Conservation (phyloP, 37 sponge, comb jelly and placozoan genomes). For the Haliclona indistincta region DNA sequence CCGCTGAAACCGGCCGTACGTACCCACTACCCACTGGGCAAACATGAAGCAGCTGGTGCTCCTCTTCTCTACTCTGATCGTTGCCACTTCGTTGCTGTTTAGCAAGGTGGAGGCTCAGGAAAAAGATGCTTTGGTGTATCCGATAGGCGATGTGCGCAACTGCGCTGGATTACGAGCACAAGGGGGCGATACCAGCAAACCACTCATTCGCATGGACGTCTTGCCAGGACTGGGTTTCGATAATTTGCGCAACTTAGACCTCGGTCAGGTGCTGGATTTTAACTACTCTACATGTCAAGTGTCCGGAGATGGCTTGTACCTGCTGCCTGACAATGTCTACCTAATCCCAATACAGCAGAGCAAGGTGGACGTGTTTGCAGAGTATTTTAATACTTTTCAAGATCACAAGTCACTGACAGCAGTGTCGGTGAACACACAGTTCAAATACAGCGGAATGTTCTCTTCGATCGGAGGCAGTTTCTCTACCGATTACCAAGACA, state of each 20-base stretch:
- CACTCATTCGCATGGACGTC: conserved; percentile 63
- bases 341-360: conserved; percentile 59
- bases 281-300: conserved; percentile 61
- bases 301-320: conserved; percentile 66
- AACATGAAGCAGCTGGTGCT: too few species aligned
- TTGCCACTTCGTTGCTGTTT: too few species aligned
- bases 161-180: conserved; percentile 34
- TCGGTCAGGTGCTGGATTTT: conserved; percentile 46
- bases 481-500: conserved; percentile 31
- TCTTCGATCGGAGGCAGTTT: conserved; percentile 61
- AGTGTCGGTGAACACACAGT: conserved; percentile 38
- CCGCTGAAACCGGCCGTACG: too few species aligned
- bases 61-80: too few species aligned
- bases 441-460: conserved; percentile 21
- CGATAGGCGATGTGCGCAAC: conserved; percentile 69
- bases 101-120: too few species aligned
- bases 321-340: conserved; percentile 54
- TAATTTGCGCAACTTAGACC: conserved; percentile 69
- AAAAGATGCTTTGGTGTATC: too few species aligned
- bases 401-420: conserved; percentile 58
- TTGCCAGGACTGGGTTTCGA: conserved; percentile 80
- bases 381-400: conserved; percentile 55
- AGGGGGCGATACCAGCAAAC: conserved; percentile 4
- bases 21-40: too few species aligned
- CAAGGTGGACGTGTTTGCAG: conserved; percentile 43